Percentiles rank a stretch among this genome's conserved stretches.
phyloP scores from a whole-genome alignment of 2,113 vertebrate species.

The Ivindomyrus marchei region DNA sequence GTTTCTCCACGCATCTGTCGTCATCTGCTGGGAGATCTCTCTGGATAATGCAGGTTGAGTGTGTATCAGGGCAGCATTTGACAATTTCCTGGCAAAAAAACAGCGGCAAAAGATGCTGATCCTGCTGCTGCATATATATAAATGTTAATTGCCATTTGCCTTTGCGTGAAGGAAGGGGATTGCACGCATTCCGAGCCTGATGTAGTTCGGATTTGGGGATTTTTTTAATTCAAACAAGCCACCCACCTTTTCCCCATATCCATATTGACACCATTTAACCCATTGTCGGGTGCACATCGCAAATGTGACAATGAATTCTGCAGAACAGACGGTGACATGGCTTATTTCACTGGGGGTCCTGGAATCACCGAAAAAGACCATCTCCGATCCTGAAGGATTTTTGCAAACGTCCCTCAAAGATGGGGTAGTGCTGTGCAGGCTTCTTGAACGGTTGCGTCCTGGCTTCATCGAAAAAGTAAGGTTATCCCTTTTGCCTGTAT shows the following conservation, averaged over 20 bases:
- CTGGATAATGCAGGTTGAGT: constrained; percentile 49
- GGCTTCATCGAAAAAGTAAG: constrained; percentile 80
- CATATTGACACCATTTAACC: constrained; percentile 6
- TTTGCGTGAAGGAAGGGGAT: constrained; percentile 52
- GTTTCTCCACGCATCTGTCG: constrained; percentile 41
- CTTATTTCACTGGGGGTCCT: constrained; percentile 88
- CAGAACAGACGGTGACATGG: constrained; percentile 92
- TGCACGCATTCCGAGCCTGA: constrained; percentile 41
- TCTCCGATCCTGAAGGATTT: constrained; percentile 84
- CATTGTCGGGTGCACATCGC: constrained; percentile 6
- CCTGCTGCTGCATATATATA: constrained; percentile 49
- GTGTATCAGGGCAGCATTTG: constrained; percentile 46
- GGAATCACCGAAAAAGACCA: constrained; percentile 86
- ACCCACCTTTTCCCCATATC: constrained; percentile 1
- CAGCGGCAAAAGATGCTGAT: constrained; percentile 38
- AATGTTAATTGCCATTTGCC: constrained; percentile 50
- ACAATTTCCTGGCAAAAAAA: constrained; percentile 52
- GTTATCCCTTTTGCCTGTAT: constrained; percentile 9
- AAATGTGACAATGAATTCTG: constrained; percentile 70
- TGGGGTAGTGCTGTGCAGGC: constrained; percentile 80
- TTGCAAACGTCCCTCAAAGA: constrained; percentile 78
- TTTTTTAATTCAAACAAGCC: constrained; percentile 12
- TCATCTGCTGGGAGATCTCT: constrained; percentile 46
- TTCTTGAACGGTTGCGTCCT: constrained; percentile 80
- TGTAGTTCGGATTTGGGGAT: constrained; percentile 17